Percentiles rank a stretch among this genome's conserved stretches.
Conservation (phyloP, 2,797 vertebrate species). For the Simalia tracyae region DNA sequence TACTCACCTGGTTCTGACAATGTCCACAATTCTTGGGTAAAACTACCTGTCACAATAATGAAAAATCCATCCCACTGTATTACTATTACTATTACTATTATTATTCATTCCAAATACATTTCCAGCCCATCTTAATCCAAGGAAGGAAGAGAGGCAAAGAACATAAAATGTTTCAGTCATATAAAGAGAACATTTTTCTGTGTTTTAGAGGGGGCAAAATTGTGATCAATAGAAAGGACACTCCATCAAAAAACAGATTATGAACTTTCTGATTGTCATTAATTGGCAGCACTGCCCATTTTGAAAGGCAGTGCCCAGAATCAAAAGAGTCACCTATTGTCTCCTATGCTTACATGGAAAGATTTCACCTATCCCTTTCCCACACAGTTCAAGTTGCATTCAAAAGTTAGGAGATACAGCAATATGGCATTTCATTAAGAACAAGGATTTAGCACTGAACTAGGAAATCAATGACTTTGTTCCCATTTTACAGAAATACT, state of each 20-base stretch:
- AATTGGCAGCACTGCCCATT: not conserved
- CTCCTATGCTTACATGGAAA: not conserved
- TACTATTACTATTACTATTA: conserved; percentile 6
- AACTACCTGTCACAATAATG: conserved; percentile 63
- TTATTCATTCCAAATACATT: not conserved
- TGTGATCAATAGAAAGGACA: not conserved
- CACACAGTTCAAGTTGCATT: not conserved
- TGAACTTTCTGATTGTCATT: not conserved
- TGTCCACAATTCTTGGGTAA: conserved; percentile 68
- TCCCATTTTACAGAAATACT: not conserved
- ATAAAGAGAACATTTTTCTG: not conserved
- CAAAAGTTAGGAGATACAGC: not conserved
- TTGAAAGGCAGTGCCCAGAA: not conserved
- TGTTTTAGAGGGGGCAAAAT: not conserved
- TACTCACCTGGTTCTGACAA: conserved; percentile 56
- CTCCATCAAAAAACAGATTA: not conserved
- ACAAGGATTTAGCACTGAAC: not conserved
- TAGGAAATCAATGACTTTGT: not conserved
- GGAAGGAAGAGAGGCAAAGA: not conserved
- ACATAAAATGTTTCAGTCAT: not conserved
- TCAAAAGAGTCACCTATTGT: not conserved
- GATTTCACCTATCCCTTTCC: not conserved
- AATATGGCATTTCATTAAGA: not conserved
- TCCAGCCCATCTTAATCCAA: not conserved
- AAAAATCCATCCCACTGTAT: conserved; percentile 13